Evolutionary conservation across 2,113 vertebrate species (phyloP), one percentile per base, ranked within the genome.

Genomic region (Ailurus styani): DNA sequence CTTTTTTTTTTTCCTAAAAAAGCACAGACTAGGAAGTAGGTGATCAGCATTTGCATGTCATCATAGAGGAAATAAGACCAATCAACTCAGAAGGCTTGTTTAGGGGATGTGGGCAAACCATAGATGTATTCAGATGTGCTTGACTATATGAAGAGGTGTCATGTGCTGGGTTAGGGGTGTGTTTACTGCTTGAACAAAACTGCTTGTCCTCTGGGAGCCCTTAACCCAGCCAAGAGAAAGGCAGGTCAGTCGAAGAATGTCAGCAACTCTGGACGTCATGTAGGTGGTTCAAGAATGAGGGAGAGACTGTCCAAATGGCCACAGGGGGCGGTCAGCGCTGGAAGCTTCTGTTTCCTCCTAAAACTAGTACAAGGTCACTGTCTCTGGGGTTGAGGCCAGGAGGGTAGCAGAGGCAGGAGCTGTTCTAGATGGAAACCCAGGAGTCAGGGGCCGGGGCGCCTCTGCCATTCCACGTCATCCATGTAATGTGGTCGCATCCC

Each of bases 401-500:
- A n/a, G 64, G 27, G 45, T 20, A 77, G 37, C 34, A 29, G 17
- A 47, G 15, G 62, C 78, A 52, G 1, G 23, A 40, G 29, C 10
- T 4, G 4, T 52, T 45, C 66, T 34, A 18, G 17, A n/a, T 15
- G 47, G 66, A 7, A n/a, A 34, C 8, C 9, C 6, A 27, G 11
- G 62, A 70, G 40, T n/a, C 9, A 18, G 27, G 52, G 60, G 9
- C 18, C 1, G 2, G 23, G 42, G 0, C 0, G 7, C 0, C 23
- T 29, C 7, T 72, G 31, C 13, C 13, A 2, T 17, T 0, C 15
- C 2, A 0, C 45, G 34, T 60, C 21, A 34, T 68, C 1, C 15
- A 1, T 0, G 20, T 45, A 21, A 40, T 29, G 42, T 8, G 13
- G n/a, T 37, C 52, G 4, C 13, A 13, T 45, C 0, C 0, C 21